Evolutionary conservation across 2,113 vertebrate genomes (phyloP), one percentile per base, ranked within the genome.

Genomic region (Pavo muticus): DNA sequence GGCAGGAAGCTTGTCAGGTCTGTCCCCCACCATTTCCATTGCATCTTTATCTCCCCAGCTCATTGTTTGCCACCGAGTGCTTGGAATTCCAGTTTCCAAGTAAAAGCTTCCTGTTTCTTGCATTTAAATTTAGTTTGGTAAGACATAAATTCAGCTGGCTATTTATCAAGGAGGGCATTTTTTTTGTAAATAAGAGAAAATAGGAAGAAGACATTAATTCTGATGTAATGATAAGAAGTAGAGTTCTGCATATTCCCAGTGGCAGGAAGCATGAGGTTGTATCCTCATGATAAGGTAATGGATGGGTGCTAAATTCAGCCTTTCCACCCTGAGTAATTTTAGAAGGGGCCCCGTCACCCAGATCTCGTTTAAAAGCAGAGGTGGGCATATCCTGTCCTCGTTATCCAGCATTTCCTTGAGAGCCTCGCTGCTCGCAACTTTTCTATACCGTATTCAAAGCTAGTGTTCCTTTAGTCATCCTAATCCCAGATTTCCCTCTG

Each of bases 101-200:
- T 98, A 96, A 98, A 98, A 97, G 97, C 97, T 98, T 98, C 98
- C 98, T 98, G 98, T 98, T 98, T 96, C 97, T 97, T 93, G 91
- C 93, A 84, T 96, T 97, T 98, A 84, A 97, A 97, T 97, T 98
- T 97, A 97, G 96, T 97, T 97, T 96, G 94, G 92, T 94, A 87
- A 88, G 97, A 95, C 95, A 96, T 87, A 93, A 92, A 91, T 80
- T 87, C 93, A 97, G 91, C 88, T 92, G 97, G 91, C 88, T 93
- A 84, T 84, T 92, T 96, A 72, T 95, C 90, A 90, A 94, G 93
- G 81, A 94, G 81, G 63, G 35, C 32, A 71, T 77, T 60, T 6
- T 6, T 29, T 52, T 72, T 29, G 25, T 48, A 18, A 88, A 74
- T 67, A 68, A 95, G 69, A n/a, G 57, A 82, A 87, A 88, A 88